Conservation (phyloP, 2,888 invertebrate genomes). For the Synergus umbraculus region DNA sequence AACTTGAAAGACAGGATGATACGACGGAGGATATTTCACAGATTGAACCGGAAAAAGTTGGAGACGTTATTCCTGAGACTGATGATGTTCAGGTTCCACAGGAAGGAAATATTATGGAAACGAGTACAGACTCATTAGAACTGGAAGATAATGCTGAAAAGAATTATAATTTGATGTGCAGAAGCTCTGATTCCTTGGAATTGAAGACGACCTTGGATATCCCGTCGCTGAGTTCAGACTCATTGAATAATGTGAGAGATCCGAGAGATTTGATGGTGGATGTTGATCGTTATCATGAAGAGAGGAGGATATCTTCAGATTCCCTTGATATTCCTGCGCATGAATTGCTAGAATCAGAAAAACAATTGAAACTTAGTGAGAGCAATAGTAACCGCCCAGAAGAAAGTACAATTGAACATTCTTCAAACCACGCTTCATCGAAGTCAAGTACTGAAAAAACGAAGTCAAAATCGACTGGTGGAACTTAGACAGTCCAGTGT, state of each 20-base stretch:
- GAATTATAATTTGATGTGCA: conserved; percentile 79
- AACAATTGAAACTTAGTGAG: conserved; percentile 54
- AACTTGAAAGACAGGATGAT: conserved; percentile 80
- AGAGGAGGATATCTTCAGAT: conserved; percentile 74
- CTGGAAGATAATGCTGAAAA: conserved; percentile 74
- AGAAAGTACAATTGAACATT: conserved; percentile 48
- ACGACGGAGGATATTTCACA: conserved; percentile 79
- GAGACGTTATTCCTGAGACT: conserved; percentile 41
- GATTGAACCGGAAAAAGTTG: conserved; percentile 67
- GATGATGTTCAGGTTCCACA: conserved; percentile 42
- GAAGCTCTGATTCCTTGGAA: conserved; percentile 85
- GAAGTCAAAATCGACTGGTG: conserved; percentile 62
- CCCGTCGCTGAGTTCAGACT: conserved; percentile 75
- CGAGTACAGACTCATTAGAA: conserved; percentile 83
- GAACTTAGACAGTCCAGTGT: conserved; percentile 59
- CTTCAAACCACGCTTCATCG: conserved; percentile 56
- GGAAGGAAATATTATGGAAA: conserved; percentile 80
- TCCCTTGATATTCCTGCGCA: conserved; percentile 71
- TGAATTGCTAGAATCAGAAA: conserved; percentile 62
- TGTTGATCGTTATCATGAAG: conserved; percentile 63
- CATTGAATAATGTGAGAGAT: conserved; percentile 72
- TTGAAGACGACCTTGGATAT: conserved; percentile 79
- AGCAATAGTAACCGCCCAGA: conserved; percentile 59
- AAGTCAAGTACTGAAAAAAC: conserved; percentile 61
- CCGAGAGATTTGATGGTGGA: conserved; percentile 63